phyloP scores from a whole-genome alignment of 2,888 invertebrate species.

The Camptogramma bilineatum region DNA sequence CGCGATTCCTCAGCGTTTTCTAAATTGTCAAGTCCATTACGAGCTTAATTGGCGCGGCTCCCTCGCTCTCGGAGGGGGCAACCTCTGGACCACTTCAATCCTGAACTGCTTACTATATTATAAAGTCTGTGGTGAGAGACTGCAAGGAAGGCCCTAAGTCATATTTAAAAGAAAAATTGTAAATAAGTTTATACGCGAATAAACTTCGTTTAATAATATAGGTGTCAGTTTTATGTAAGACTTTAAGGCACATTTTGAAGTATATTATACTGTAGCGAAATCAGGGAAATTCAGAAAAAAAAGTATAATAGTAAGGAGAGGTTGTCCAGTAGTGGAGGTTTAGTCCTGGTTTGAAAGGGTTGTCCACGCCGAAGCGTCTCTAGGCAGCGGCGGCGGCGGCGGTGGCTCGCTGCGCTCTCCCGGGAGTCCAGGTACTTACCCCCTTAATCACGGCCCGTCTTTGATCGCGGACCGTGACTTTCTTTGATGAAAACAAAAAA shows the following conservation, averaged over 20 bases:
- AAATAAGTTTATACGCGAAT: too few relatives aligned
- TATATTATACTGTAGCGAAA: too few relatives aligned
- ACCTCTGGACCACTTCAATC: not conserved
- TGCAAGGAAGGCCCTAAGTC: too few relatives aligned
- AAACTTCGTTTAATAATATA: too few relatives aligned
- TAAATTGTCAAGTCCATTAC: conserved; percentile 26
- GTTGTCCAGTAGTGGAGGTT: not conserved
- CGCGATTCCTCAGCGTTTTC: conserved; percentile 24
- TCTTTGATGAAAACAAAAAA: conserved; percentile 43
- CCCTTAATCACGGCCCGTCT: conserved; percentile 37
- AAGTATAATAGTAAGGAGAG: too few relatives aligned
- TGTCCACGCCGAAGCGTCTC: not conserved
- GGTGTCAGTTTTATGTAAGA: too few relatives aligned
- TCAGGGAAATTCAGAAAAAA: too few relatives aligned
- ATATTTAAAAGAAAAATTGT: too few relatives aligned
- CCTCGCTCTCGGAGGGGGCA: not conserved
- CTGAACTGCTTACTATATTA: too few relatives aligned
- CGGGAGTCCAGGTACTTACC: conserved; percentile 36
- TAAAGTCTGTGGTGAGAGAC: too few relatives aligned
- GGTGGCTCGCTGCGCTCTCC: conserved; percentile 9
- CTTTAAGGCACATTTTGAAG: too few relatives aligned
- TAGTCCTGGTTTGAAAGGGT: not conserved
- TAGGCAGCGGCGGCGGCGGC: not conserved
- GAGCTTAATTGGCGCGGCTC: conserved; percentile 24
- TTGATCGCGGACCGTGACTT: conserved; percentile 33